Percentiles rank a stretch among this genome's conserved stretches.
These are phyloP conservation scores for Pygocentrus nattereri DNA, from an alignment of 2,797 vertebrate species.

Conservation along the genomic window DNA sequence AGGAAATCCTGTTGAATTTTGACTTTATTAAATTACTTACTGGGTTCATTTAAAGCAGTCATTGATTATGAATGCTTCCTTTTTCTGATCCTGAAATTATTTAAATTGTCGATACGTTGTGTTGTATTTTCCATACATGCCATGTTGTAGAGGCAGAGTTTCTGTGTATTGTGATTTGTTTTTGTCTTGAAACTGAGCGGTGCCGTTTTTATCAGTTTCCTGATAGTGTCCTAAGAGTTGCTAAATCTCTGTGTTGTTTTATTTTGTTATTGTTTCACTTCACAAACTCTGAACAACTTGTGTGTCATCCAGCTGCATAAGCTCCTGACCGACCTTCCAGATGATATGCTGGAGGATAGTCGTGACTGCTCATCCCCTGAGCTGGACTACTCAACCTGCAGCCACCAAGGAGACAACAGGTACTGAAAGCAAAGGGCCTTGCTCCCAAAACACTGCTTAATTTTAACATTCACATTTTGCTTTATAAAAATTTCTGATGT, in stretches of 20 bases:
- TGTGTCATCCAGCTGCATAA: constrained; percentile 86
- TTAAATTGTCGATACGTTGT: too few relatives aligned
- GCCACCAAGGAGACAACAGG: constrained; percentile 79
- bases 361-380: constrained; percentile 86
- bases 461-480: neutral
- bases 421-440: constrained; percentile 61
- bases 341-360: constrained; percentile 97
- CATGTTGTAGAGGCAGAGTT: neutral
- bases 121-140: too few relatives aligned
- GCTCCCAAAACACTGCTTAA: neutral
- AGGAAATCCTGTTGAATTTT: neutral
- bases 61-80: neutral
- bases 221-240: neutral
- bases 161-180: constrained; percentile 7
- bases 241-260: neutral
- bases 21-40: neutral
- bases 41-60: neutral
- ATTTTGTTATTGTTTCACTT: neutral
- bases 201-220: constrained; percentile 40
- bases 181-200: constrained; percentile 34
- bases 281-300: constrained; percentile 27
- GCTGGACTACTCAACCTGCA: constrained; percentile 79
- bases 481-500: neutral
- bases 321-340: constrained; percentile 92
- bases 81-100: too few relatives aligned